phyloP scores from a whole-genome alignment of 2,888 invertebrate genomes.

The Scaptomyza flava region DNA sequence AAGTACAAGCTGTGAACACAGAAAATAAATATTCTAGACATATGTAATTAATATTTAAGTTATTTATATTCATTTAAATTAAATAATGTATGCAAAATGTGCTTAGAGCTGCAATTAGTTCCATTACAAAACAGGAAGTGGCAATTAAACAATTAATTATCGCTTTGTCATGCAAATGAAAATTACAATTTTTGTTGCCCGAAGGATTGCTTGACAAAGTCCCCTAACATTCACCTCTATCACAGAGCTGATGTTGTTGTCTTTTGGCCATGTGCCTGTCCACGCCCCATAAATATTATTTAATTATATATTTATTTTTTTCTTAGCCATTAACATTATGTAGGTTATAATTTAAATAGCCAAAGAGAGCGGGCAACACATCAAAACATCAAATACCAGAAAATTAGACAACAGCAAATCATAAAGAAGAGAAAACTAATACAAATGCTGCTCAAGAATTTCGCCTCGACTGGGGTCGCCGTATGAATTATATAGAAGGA shows the following conservation, averaged over 20 bases:
- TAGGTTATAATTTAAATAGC: constrained; percentile 77
- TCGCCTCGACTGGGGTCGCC: constrained; percentile 78
- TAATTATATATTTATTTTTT: constrained; percentile 63
- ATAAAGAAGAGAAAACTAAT: constrained; percentile 14
- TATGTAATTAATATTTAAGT: background rate
- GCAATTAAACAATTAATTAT: constrained; percentile 39
- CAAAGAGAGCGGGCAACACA: constrained; percentile 47
- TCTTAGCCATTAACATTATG: constrained; percentile 74
- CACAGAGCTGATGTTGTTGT: constrained; percentile 21
- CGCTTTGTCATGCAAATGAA: constrained; percentile 25
- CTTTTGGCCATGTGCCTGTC: constrained; percentile 74
- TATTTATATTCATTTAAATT: background rate
- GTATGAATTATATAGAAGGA: constrained; percentile 27
- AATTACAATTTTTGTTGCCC: constrained; percentile 3
- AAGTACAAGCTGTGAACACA: constrained; percentile 19
- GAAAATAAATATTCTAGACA: background rate
- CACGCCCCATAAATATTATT: constrained; percentile 77
- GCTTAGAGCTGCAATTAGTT: constrained; percentile 11
- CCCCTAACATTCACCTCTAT: constrained; percentile 5
- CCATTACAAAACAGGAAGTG: constrained; percentile 8
- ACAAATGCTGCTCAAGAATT: constrained; percentile 67
- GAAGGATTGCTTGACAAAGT: constrained; percentile 25
- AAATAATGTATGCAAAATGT: background rate
- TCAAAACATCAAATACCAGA: constrained; percentile 60
- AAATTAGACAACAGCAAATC: constrained; percentile 31